Conservation (phyloP, 2,888 invertebrate genomes). For the Villa cingulata region DNA sequence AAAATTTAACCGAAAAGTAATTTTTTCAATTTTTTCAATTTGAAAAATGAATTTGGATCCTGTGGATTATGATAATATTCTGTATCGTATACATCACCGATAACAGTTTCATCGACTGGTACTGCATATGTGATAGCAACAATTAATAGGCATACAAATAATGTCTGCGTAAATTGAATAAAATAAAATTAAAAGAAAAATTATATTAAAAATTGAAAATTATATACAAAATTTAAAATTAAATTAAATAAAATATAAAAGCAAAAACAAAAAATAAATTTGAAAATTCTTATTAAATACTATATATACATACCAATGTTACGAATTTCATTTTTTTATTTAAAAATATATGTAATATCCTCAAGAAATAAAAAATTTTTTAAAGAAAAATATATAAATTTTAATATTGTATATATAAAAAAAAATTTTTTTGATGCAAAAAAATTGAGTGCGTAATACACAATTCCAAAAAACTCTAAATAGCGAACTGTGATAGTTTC, state of each 20-base stretch:
- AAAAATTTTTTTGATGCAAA: too few relatives aligned
- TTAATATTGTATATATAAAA: too few relatives aligned
- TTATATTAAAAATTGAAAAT: too few relatives aligned
- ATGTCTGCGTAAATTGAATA: slow-evolving; percentile 20
- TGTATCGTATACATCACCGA: slow-evolving; percentile 16
- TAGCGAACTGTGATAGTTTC: slow-evolving; percentile 8
- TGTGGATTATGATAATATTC: slow-evolving; percentile 26
- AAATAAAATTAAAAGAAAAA: background rate
- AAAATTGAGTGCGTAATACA: too few relatives aligned
- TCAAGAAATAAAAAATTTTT: too few relatives aligned
- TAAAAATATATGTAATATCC: too few relatives aligned
- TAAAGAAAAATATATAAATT: too few relatives aligned
- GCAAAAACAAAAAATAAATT: background rate
- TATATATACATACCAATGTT: slow-evolving; percentile 8
- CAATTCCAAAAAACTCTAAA: slow-evolving; percentile 5
- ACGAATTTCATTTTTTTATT: slow-evolving; percentile 11
- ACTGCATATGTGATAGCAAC: slow-evolving; percentile 25
- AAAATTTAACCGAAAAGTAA: slow-evolving; percentile 27
- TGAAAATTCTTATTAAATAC: too few relatives aligned
- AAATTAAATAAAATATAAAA: background rate
- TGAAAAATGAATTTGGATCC: slow-evolving; percentile 29
- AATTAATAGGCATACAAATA: slow-evolving; percentile 26
- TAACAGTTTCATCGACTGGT: slow-evolving; percentile 28
- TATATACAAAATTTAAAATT: background rate
- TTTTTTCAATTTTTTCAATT: slow-evolving; percentile 33